Conservation (phyloP, 2,797 vertebrate species). For the Garrulus glandarius region DNA sequence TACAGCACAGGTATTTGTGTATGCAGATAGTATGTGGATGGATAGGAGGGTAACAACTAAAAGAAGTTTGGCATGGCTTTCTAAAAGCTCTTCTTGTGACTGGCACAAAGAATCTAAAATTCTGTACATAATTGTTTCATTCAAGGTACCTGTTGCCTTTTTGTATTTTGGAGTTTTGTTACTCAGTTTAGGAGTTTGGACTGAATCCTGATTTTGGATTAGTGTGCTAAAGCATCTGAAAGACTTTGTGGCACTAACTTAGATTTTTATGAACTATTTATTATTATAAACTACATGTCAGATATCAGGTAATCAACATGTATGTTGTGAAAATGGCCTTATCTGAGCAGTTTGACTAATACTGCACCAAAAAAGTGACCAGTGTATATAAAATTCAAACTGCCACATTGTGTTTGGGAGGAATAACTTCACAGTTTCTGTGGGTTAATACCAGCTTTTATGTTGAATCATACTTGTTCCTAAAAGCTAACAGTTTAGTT, state of each 20-base stretch:
- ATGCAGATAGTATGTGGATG: not conserved
- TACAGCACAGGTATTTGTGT: not conserved
- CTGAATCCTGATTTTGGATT: not conserved
- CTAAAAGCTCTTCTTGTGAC: not conserved
- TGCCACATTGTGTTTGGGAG: accelerated
- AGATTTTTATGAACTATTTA: not conserved
- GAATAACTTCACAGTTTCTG: not conserved
- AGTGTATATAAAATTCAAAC: not conserved
- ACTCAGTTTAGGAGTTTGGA: not conserved
- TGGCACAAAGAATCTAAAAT: not conserved
- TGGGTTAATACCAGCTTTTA: not conserved
- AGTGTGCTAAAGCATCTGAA: not conserved
- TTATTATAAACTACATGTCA: not conserved
- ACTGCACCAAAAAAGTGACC: not conserved
- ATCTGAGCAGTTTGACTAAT: not conserved
- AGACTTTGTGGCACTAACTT: not conserved
- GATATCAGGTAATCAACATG: not conserved
- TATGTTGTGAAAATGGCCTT: not conserved
- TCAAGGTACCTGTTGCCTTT: not conserved
- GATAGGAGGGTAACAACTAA: not conserved
- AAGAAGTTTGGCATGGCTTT: not conserved
- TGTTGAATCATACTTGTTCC: not conserved
- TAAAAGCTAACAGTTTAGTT: not conserved
- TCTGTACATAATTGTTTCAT: not conserved
- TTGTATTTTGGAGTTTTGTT: not conserved